A percentile compares a stretch with the other conserved stretches of the same genome.
phyloP scores from a whole-genome alignment of 2,888 invertebrate species.

The Chymomyza caudatula region DNA sequence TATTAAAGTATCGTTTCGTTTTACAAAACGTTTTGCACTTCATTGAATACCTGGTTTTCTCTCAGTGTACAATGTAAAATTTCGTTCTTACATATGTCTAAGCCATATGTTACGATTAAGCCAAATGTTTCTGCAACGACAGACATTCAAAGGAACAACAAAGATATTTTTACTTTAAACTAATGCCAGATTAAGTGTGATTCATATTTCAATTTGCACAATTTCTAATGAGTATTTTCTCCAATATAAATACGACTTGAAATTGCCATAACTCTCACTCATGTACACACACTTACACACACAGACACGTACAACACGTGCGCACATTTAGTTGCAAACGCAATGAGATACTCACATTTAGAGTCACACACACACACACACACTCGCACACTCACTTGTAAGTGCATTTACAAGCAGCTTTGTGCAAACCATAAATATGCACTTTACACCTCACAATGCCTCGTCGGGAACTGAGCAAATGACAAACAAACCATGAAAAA shows the following conservation, averaged over 20 bases:
- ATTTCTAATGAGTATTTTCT: slow-evolving; percentile 67
- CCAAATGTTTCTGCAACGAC: not conserved
- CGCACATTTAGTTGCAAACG: not conserved
- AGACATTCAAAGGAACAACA: not conserved
- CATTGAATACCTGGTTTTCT: too few species aligned
- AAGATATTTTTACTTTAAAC: not conserved
- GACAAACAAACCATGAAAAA: not conserved
- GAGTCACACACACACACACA: slow-evolving; percentile 54
- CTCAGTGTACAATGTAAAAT: too few species aligned
- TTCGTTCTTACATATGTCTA: not conserved
- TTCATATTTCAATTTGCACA: slow-evolving; percentile 34
- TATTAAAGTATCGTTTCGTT: too few species aligned
- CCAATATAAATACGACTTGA: slow-evolving; percentile 44
- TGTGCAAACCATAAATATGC: slow-evolving; percentile 73
- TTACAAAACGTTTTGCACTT: too few species aligned
- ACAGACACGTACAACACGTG: not conserved
- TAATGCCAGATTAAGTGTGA: not conserved
- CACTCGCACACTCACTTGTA: slow-evolving; percentile 51
- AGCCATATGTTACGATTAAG: not conserved
- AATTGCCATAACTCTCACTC: slow-evolving; percentile 51
- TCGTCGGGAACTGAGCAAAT: not conserved
- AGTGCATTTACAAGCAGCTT: slow-evolving; percentile 71
- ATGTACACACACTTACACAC: slow-evolving; percentile 30
- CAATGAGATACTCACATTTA: slow-evolving; percentile 11
- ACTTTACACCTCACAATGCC: slow-evolving; percentile 68